phyloP scores from a whole-genome alignment of 2,113 vertebrate genomes.

The Sterrhoptilus dennistouni region DNA sequence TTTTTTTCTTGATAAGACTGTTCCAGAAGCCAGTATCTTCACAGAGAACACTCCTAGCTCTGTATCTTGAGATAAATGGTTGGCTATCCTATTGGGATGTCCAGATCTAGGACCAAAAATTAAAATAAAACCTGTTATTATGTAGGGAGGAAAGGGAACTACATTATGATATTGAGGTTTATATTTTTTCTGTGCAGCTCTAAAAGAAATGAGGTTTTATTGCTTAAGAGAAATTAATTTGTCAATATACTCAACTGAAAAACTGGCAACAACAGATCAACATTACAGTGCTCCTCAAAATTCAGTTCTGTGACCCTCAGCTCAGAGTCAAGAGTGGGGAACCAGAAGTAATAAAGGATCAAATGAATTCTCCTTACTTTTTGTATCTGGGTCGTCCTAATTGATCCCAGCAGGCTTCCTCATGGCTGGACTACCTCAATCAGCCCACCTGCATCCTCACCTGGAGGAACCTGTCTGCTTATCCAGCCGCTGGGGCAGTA shows the following conservation, averaged over 20 bases:
- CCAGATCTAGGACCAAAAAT: background rate
- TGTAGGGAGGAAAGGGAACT: background rate
- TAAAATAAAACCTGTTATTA: background rate
- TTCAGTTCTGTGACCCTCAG: background rate
- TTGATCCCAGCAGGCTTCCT: slow-evolving; percentile 64
- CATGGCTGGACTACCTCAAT: slow-evolving; percentile 27
- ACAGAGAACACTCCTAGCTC: background rate
- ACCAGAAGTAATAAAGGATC: background rate
- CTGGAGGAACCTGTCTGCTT: slow-evolving; percentile 26
- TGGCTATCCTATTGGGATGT: background rate
- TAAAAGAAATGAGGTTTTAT: background rate
- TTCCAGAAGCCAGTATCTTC: background rate
- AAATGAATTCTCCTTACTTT: background rate
- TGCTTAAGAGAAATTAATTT: background rate
- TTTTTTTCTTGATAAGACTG: background rate
- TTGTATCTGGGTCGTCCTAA: slow-evolving; percentile 56
- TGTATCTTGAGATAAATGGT: background rate
- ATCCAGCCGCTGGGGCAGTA: slow-evolving; percentile 1
- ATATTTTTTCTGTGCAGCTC: background rate
- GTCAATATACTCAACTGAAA: background rate
- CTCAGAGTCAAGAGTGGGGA: slow-evolving; percentile 16
- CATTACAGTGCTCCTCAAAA: background rate
- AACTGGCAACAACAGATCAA: background rate
- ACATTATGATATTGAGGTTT: background rate
- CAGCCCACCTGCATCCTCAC: slow-evolving; percentile 38